Percentiles rank a stretch among this genome's conserved stretches.
Evolutionary conservation across 2,888 invertebrate genomes (phyloP).

Genomic region (Heliconius ethilla): DNA sequence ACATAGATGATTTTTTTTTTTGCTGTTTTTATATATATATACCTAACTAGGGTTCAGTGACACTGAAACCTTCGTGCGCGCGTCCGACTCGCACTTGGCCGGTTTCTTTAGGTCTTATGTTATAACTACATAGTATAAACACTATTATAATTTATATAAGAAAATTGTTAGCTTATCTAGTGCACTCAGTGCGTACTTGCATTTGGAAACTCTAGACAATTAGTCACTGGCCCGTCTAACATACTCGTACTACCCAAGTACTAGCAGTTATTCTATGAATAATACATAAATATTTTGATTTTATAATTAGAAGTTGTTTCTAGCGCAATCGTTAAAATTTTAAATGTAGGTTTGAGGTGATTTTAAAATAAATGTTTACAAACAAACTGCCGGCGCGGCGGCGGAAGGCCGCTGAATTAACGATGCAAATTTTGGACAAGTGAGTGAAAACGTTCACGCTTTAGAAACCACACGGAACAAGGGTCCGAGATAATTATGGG

Average conservation of each 20-base stretch:
- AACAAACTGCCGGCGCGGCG: conserved; percentile 5
- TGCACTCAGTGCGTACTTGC: not conserved
- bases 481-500: not conserved
- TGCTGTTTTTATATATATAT: too few relatives aligned
- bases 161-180: not conserved
- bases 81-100: too few relatives aligned
- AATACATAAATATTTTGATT: conserved; percentile 3
- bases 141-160: not conserved
- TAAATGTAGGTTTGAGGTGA: conserved; percentile 9
- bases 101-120: too few relatives aligned
- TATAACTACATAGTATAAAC: too few relatives aligned
- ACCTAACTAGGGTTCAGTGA: too few relatives aligned
- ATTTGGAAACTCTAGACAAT: not conserved
- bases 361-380: conserved; percentile 16
- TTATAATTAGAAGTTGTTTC: conserved; percentile 10
- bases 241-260: too few relatives aligned
- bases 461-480: conserved; percentile 6
- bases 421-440: conserved; percentile 22
- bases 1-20: too few relatives aligned
- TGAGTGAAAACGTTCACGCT: conserved; percentile 15
- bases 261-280: not conserved
- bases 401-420: conserved; percentile 2
- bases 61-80: too few relatives aligned
- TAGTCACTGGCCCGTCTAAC: not conserved
- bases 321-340: conserved; percentile 11